Base-by-base conservation (phyloP, 2,797 vertebrate genomes). In the Diglossa cyanea region DNA sequence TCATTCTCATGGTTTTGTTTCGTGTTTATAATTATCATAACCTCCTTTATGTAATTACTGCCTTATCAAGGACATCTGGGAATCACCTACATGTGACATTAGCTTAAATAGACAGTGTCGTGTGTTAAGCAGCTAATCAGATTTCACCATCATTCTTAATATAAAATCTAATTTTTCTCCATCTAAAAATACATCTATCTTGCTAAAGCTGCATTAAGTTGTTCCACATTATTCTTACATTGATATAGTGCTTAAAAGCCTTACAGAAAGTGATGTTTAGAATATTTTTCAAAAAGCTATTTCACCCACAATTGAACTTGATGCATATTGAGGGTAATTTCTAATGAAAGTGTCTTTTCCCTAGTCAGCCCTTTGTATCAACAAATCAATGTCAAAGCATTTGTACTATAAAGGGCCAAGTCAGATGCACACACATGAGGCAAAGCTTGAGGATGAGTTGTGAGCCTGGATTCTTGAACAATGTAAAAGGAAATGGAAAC, bases 401-500 rank as follows among this genome's bases (percentile, higher is more conserved):
- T 54, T 65, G 28, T 33, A 44, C 9, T 77, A 63, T 42, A 47
- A 95, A 93, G 82, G 68, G 24, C 72, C 80, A 87, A 86, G 62
- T 81, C 75, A 94, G 83, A 95, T 60, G 92, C 44, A 71, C 33
- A 71, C 25, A 55, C 2, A 73, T 1, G 2, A 78, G 65, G 63
- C 1, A 0, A 88, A 95, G 62, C 48, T 87, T 95, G 86, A 86
- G 72, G 57, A 94, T 8, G 5, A 83, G 63, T 18, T 39, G 31
- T 73, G 79, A 93, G 79, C 50, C 58, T 50, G 76, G 65, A 95
- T 62, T 96, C 87, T 94, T 84, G 88, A 97, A 95, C 86, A 96
- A 95, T 78, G 79, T 63, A 88, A 91, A 91, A 95, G 97, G 97
- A 97, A 97, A 97, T 90, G 95, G 97, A 97, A 97, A 97, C 55